Conservation (phyloP, 2,797 vertebrate species). For the Pseudochirops corinnae region DNA sequence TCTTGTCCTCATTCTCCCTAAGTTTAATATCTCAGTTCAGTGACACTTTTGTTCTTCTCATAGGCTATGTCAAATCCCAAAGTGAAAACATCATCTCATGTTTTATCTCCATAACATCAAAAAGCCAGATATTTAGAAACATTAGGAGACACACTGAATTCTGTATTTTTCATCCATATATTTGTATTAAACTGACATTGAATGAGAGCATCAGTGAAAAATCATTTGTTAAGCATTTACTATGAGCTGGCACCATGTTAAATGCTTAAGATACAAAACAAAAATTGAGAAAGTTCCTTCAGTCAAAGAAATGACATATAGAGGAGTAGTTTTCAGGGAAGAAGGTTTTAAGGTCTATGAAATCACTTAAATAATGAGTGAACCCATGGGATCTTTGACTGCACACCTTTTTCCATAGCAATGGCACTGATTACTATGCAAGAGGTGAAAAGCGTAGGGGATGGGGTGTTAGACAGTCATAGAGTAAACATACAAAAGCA, state of each 20-base stretch:
- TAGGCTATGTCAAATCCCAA: slow-evolving; percentile 25
- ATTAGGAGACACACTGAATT: slow-evolving; percentile 9
- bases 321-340: neutral
- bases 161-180: slow-evolving; percentile 35
- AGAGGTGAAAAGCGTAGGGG: too few relatives aligned
- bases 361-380: too few relatives aligned
- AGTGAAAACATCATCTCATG: slow-evolving; percentile 7
- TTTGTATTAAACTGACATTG: neutral
- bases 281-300: neutral
- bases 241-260: neutral
- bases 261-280: neutral
- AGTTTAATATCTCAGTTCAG: neutral
- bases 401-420: too few relatives aligned
- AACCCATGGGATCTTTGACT: too few relatives aligned
- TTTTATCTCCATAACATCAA: neutral
- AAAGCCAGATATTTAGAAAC: slow-evolving; percentile 32
- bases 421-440: too few relatives aligned
- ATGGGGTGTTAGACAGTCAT: too few relatives aligned
- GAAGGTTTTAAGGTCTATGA: neutral
- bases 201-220: neutral
- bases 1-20: neutral
- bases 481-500: too few relatives aligned
- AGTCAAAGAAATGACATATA: neutral
- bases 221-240: neutral
- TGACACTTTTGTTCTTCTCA: slow-evolving; percentile 11